Conservation (phyloP, 1,140 invertebrate genomes). For the Aradophagus sp. region DNA sequence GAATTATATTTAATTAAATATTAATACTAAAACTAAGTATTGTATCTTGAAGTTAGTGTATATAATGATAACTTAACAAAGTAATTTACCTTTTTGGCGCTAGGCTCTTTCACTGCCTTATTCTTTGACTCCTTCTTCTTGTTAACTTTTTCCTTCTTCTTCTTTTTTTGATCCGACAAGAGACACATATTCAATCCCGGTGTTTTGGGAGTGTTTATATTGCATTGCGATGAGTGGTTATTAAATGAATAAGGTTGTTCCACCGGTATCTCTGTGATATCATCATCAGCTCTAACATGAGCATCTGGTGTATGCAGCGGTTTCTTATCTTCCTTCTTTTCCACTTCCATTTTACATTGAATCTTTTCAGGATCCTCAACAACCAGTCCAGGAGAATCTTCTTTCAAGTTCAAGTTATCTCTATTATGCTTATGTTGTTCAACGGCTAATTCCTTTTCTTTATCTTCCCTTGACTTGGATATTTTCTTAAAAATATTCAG, state of each 20-base stretch:
- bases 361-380: slow-evolving; percentile 69
- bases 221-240: slow-evolving; percentile 77
- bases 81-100: slow-evolving; percentile 66
- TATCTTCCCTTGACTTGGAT: slow-evolving; percentile 79
- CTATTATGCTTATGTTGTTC: slow-evolving; percentile 74
- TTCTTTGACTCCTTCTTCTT: slow-evolving; percentile 79
- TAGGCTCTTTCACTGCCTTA: slow-evolving; percentile 65
- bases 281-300: slow-evolving; percentile 62
- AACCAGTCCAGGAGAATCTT: slow-evolving; percentile 72
- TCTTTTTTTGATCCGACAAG: slow-evolving; percentile 69
- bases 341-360: slow-evolving; percentile 55
- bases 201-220: slow-evolving; percentile 77
- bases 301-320: slow-evolving; percentile 68
- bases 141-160: slow-evolving; percentile 79
- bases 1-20: slow-evolving; percentile 10
- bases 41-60: slow-evolving; percentile 6
- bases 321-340: slow-evolving; percentile 68
- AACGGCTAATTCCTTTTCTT: slow-evolving; percentile 75
- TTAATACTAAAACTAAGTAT: slow-evolving; percentile 2
- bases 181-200: slow-evolving; percentile 74
- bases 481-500: slow-evolving; percentile 91
- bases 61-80: slow-evolving; percentile 2
- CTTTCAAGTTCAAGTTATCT: slow-evolving; percentile 59
- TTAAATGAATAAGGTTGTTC: slow-evolving; percentile 69
- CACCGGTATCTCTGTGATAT: slow-evolving; percentile 61